Evolutionary conservation across 37 sponge, comb jelly and placozoan genomes (phyloP).

Genomic region (Haliclona indistincta): DNA sequence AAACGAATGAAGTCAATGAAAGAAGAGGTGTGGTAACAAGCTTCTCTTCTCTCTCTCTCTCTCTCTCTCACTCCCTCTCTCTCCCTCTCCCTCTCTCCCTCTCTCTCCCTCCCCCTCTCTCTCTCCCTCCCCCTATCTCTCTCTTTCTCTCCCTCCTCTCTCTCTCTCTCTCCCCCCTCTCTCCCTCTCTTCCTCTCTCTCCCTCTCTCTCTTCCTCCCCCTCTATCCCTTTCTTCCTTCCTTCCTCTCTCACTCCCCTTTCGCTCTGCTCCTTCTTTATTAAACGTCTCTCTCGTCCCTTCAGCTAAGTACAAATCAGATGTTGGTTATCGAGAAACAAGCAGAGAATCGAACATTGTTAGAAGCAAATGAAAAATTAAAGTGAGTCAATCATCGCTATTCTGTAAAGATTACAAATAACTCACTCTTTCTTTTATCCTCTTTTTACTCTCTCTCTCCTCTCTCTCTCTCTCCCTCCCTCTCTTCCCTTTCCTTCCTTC

Average conservation of each 20-base stretch:
- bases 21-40: conserved; percentile 2
- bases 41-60: not conserved
- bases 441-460: too few relatives aligned
- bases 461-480: not conserved
- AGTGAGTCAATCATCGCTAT: too few relatives aligned
- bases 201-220: not conserved
- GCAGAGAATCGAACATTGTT: too few relatives aligned
- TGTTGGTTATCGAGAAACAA: too few relatives aligned
- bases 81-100: not conserved
- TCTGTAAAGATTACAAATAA: too few relatives aligned
- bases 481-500: too few relatives aligned
- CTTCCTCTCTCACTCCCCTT: too few relatives aligned
- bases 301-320: too few relatives aligned
- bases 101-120: not conserved
- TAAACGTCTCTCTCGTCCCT: too few relatives aligned
- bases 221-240: not conserved
- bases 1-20: not conserved
- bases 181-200: not conserved
- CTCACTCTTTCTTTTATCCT: not conserved
- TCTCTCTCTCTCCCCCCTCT: not conserved
- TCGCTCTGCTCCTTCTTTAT: not conserved
- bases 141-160: not conserved
- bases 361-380: not conserved
- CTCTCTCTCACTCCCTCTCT: not conserved
- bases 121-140: too few relatives aligned